Evolutionary conservation across 1,140 invertebrate species (phyloP).

Genomic region (Tetragonula clypearis): DNA sequence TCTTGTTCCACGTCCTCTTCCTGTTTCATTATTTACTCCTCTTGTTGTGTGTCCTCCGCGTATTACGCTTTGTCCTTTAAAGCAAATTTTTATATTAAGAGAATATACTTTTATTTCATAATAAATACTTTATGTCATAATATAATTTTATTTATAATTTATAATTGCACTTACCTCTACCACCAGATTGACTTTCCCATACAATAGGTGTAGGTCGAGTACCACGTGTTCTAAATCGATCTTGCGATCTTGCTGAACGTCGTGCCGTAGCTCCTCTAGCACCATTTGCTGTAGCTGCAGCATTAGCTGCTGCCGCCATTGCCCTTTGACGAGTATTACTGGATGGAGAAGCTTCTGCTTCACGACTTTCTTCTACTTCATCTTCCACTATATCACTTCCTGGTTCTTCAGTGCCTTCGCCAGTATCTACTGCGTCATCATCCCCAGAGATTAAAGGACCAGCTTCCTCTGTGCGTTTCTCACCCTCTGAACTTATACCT

Average conservation of each 20-base stretch:
- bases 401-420: slow-evolving; percentile 70
- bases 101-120: background rate
- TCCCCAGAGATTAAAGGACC: slow-evolving; percentile 72
- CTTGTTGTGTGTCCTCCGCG: slow-evolving; percentile 63
- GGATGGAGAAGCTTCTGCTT: slow-evolving; percentile 84
- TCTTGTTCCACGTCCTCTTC: slow-evolving; percentile 68
- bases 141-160: background rate
- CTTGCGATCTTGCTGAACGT: slow-evolving; percentile 62
- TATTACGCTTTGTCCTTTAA: slow-evolving; percentile 63
- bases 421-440: slow-evolving; percentile 75
- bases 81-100: slow-evolving; percentile 1
- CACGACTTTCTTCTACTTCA: slow-evolving; percentile 84
- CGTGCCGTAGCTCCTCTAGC: slow-evolving; percentile 52
- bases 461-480: slow-evolving; percentile 83
- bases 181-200: slow-evolving; percentile 72
- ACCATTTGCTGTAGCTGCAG: slow-evolving; percentile 47
- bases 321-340: slow-evolving; percentile 75
- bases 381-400: slow-evolving; percentile 82
- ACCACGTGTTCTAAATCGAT: slow-evolving; percentile 67
- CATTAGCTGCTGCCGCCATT: slow-evolving; percentile 58
- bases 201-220: slow-evolving; percentile 79
- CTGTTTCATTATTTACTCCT: slow-evolving; percentile 60
- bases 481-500: slow-evolving; percentile 84
- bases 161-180: slow-evolving; percentile 58
- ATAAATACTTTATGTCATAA: background rate